Evolutionary conservation across 2,888 invertebrate species (phyloP).

Genomic region (Caenorhabditis sp.): DNA sequence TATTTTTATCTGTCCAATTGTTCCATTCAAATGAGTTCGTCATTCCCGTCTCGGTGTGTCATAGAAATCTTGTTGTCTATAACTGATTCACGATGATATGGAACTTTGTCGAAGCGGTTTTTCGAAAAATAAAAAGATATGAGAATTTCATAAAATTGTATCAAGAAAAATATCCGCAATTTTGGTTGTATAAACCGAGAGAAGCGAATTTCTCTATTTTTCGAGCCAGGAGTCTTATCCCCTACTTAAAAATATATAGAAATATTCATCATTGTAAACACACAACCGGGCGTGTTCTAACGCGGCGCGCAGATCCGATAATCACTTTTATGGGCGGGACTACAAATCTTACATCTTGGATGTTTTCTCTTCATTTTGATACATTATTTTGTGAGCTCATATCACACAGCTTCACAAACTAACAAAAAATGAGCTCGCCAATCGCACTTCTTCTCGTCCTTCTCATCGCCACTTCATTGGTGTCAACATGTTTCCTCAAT

Average conservation of each 20-base stretch:
- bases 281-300: neutral
- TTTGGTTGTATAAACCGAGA: too few species aligned
- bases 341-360: neutral
- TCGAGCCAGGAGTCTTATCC: neutral
- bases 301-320: too few species aligned
- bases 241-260: constrained; percentile 1
- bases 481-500: constrained; percentile 60
- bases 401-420: neutral
- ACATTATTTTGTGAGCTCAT: neutral
- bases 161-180: too few species aligned
- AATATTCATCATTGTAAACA: neutral
- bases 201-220: neutral
- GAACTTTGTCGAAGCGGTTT: too few species aligned
- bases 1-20: too few species aligned
- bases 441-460: constrained; percentile 1
- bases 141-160: too few species aligned
- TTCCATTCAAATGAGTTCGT: too few species aligned
- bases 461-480: constrained; percentile 13
- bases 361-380: neutral
- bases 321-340: neutral
- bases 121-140: too few species aligned
- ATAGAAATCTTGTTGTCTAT: too few species aligned
- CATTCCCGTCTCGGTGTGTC: too few species aligned
- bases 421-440: neutral
- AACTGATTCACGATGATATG: too few species aligned